phyloP scores from a whole-genome alignment of 2,113 vertebrate genomes.

The Ifrita kowaldi region DNA sequence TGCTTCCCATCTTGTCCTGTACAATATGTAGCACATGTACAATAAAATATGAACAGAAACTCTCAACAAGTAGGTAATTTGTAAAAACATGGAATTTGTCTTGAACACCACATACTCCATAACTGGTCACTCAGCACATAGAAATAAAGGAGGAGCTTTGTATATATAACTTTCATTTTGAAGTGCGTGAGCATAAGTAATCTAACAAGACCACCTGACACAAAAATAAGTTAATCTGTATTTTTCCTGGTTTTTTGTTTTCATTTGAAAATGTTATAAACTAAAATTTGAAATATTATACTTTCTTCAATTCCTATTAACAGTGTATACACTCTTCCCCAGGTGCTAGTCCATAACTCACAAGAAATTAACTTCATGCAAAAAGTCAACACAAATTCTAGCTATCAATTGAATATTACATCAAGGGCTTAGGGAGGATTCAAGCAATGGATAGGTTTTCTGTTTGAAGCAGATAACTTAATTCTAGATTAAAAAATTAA shows the following conservation, averaged over 20 bases:
- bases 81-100: not conserved
- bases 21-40: not conserved
- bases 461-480: not conserved
- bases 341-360: not conserved
- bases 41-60: not conserved
- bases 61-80: not conserved
- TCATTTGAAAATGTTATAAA: not conserved
- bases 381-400: not conserved
- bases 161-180: not conserved
- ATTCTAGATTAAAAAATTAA: not conserved
- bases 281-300: not conserved
- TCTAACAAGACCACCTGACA: not conserved
- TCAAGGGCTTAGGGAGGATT: not conserved
- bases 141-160: not conserved
- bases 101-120: not conserved
- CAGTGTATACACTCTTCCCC: not conserved
- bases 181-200: not conserved
- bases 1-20: not conserved
- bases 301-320: not conserved
- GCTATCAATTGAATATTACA: not conserved
- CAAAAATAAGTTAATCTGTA: not conserved
- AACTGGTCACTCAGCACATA: not conserved
- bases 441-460: not conserved
- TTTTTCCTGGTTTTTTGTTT: not conserved
- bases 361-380: not conserved